phyloP scores from a whole-genome alignment of 1,140 invertebrate genomes.

The Platyura marginata region DNA sequence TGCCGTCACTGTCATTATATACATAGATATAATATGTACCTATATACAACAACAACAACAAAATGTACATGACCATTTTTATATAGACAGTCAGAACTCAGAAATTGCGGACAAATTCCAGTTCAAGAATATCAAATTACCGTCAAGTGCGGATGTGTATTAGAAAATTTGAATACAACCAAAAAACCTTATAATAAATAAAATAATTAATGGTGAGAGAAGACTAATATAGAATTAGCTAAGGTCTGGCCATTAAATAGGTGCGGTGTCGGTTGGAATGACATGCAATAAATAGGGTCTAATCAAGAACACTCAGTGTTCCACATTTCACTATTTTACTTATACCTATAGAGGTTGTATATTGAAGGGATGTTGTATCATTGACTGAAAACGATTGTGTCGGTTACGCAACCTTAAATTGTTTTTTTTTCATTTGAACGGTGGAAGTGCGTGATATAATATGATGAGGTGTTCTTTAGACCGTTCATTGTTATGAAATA shows the following conservation, averaged over 20 bases:
- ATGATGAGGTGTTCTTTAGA: neutral
- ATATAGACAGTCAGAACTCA: no score
- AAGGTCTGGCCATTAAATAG: neutral
- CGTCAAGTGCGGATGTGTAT: neutral
- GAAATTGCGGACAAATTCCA: no score
- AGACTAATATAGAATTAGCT: neutral
- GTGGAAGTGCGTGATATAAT: neutral
- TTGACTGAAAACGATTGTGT: no score
- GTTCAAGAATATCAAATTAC: neutral
- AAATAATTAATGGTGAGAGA: neutral
- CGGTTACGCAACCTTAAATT: no score
- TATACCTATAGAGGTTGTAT: neutral
- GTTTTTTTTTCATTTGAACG: neutral
- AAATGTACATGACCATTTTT: no score
- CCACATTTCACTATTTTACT: neutral
- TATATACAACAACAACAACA: no score
- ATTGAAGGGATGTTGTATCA: no score
- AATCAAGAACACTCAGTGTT: neutral
- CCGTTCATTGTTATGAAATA: neutral
- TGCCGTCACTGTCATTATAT: no score
- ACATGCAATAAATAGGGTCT: neutral
- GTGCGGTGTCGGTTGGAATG: neutral
- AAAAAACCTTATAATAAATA: neutral
- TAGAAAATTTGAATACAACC: neutral
- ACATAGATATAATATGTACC: no score